Evolutionary conservation across 2,888 invertebrate genomes (phyloP), one percentile per base, ranked within the genome.

Genomic region (Callyntrura sp.): DNA sequence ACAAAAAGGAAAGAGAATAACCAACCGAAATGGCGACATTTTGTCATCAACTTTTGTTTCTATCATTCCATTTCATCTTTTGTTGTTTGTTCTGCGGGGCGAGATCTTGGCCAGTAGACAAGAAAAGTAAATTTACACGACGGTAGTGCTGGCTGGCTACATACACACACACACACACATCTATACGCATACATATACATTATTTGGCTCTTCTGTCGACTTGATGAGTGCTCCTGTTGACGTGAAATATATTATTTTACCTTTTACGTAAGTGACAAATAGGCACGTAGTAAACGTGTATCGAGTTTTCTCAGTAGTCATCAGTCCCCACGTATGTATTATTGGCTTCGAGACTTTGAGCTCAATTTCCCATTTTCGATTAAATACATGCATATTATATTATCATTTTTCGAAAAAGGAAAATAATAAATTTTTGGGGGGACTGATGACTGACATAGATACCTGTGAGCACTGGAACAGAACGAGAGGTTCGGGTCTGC

Each of bases 401-500:
- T 57, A 60, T 79, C 28, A 60, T 57, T 48, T 57, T 79, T 60
- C 60, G 79, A 60, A 79, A 79, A 79, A 79, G 79, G 79, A 35
- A 79, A 79, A 79, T 79, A 79, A 79, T 79, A 79, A 57, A 79
- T 82, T 82, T 82, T 65, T 6, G n/a, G 5, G 82, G 25, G 25
- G 43, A 82, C 55, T 79, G 86, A 86, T 79, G 86, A 79, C 86
- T 86, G 86, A 86, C 79, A 86, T 86, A 86, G 86, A 86, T 86
- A 79, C 79, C 35, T 79, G 48, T 11, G 23, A 23, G 60, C 79
- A 43, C 35, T 79, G 55, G 70, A 73, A 57, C 60, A n/a, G n/a
- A 14, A 35, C 43, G 68, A 28, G n/a, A 35, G 35, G 35, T 35
- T 35, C 73, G 14, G 65, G 6, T 6, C 73, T 70, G 25, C 9